A percentile compares a stretch with the other conserved stretches of the same genome.
These are phyloP conservation scores for Chaetodon trifasciatus DNA, from an alignment of 2,797 vertebrate genomes.

Conservation along the genomic window DNA sequence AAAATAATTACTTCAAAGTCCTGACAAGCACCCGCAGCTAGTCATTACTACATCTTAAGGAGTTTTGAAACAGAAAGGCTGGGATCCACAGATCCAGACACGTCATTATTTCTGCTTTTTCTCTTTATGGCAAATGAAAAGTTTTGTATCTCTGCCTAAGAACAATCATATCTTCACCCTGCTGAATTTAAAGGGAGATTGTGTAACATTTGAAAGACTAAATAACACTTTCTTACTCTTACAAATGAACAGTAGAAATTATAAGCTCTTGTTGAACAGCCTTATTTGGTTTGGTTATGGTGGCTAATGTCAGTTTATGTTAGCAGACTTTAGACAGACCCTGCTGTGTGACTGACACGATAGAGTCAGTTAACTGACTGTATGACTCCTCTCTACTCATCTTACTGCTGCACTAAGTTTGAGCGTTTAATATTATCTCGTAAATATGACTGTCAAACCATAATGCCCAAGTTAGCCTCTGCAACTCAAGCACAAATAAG, in stretches of 20 bases:
- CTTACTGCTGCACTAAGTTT: neutral
- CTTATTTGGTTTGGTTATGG: neutral
- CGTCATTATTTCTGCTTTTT: neutral
- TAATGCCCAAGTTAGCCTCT: neutral
- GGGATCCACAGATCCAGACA: neutral
- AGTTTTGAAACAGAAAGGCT: neutral
- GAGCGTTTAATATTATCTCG: neutral
- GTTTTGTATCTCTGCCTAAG: neutral
- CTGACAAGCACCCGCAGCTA: neutral
- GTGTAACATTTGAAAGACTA: neutral
- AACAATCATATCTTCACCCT: neutral
- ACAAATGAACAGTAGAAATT: too few species aligned
- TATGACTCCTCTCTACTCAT: neutral
- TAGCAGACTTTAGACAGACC: neutral
- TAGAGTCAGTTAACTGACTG: neutral
- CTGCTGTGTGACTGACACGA: neutral
- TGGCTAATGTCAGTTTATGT: neutral
- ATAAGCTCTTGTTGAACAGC: neutral
- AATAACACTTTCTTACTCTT: neutral
- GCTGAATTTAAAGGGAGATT: neutral
- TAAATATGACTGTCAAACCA: too few species aligned
- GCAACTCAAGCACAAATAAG: neutral
- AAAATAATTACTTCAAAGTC: constrained; percentile 3
- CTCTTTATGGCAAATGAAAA: neutral
- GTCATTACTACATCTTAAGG: neutral